Base-by-base conservation (phyloP, 2,797 vertebrate genomes). In the Gymnothorax javanicus region DNA sequence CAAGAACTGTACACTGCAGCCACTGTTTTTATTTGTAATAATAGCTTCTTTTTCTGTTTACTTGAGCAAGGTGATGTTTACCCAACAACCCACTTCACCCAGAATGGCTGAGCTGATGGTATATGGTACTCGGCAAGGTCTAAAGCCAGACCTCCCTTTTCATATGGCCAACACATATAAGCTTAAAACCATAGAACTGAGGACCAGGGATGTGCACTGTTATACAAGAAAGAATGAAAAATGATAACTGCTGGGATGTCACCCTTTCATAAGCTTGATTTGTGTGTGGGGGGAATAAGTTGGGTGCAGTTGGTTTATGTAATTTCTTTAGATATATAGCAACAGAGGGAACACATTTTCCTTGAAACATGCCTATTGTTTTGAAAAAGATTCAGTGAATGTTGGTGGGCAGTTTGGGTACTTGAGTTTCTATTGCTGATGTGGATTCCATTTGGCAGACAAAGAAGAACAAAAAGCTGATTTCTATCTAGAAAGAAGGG, bases 1-100 rank as follows among this genome's bases (percentile, higher is more conserved):
- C 89, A 91, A 94, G 93, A 93, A 92, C 90, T 90, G 90, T 1
- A 7, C 43, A 4, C 33, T 77, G 20, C 15, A 52, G 73, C 17
- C 73, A 7, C 43, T 1, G 73, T 77, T 52, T 77, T 77, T 7
- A 52, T 77, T 43, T 75, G 43, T n/a, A 50, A 6, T 9, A 43
- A 6, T 9, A 43, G 73, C 33, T 43, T 77, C 73, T 50, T 77
- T 77, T 50, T 43, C 71, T 77, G 73, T 77, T 52, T 43, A 3
- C 73, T 75, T 27, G 27, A 0, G 27, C 71, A 43, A 13, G 71
- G 3, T 13, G 27, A 75, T 13, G 15, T 75, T 75, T 43, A 12
- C 73, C 33, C 23, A 69, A 69, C 64, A 20, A 7, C 73, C 73
- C 52, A 56, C 77, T 20, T 11, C 52, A 33, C 17, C 75, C 33